phyloP scores from a whole-genome alignment of 2,113 vertebrate genomes.

The Bucco capensis region DNA sequence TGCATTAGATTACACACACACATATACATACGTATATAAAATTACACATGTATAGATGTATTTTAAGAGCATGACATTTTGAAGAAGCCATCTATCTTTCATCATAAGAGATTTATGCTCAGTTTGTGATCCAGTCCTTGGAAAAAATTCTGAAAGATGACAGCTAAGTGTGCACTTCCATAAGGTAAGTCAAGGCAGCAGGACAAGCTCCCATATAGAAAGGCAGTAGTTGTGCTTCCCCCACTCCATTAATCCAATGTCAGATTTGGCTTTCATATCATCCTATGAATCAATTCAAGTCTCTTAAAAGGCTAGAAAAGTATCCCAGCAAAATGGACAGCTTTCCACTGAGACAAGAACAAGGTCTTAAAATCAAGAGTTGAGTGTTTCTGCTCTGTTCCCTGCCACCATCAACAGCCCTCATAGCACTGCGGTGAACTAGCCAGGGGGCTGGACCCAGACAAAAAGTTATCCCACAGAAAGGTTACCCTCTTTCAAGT shows the following conservation, averaged over 20 bases:
- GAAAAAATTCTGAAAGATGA: constrained; percentile 38
- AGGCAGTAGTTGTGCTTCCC: neutral
- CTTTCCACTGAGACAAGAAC: neutral
- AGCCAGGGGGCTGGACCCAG: neutral
- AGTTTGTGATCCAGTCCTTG: constrained; percentile 26
- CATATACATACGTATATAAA: constrained; percentile 33
- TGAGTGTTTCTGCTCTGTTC: neutral
- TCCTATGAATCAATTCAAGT: neutral
- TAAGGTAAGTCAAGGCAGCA: neutral
- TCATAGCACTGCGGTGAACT: neutral
- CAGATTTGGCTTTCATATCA: neutral
- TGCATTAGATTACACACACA: constrained; percentile 44
- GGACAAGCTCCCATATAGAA: neutral
- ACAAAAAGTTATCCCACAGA: neutral
- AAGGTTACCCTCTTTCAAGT: neutral
- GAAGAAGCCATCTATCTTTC: constrained; percentile 58
- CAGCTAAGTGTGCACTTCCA: neutral
- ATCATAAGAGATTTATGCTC: constrained; percentile 52
- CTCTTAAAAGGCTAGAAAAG: neutral
- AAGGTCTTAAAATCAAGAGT: neutral
- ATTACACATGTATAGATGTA: constrained; percentile 50
- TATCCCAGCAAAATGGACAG: neutral
- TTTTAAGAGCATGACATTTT: constrained; percentile 65
- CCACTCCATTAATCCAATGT: neutral
- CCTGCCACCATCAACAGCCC: neutral